A percentile compares a stretch with the other conserved stretches of the same genome.
Evolutionary conservation across 2,888 invertebrate species (phyloP).

Genomic region (Limenitis camilla): DNA sequence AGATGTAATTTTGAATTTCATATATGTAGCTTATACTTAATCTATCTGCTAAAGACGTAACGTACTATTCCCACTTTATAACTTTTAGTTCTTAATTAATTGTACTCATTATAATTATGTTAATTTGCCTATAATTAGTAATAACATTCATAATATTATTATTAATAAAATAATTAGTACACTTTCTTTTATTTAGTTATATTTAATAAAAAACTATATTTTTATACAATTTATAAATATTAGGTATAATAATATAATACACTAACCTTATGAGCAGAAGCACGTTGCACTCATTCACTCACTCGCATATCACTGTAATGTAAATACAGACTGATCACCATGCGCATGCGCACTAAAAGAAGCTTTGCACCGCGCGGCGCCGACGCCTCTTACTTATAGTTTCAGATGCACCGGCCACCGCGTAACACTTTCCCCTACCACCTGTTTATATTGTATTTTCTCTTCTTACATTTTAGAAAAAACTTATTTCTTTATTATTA

Average conservation of each 20-base stretch:
- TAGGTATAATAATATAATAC: not conserved
- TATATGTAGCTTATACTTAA: no score
- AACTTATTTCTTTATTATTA: not conserved
- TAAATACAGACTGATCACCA: constrained; percentile 12
- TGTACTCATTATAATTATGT: no score
- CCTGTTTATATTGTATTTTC: constrained; percentile 34
- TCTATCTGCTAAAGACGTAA: no score
- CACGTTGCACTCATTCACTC: constrained; percentile 19
- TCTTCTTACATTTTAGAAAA: constrained; percentile 25
- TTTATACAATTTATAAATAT: not conserved
- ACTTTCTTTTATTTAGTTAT: no score
- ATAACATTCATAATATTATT: no score
- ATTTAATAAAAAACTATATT: not conserved
- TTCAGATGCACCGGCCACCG: constrained; percentile 46
- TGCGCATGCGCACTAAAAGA: constrained; percentile 29
- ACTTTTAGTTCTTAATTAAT: no score
- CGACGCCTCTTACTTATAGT: constrained; percentile 62
- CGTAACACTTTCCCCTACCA: constrained; percentile 67
- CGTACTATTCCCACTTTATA: no score
- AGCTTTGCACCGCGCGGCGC: constrained; percentile 52
- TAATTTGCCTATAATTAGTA: no score
- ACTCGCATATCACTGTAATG: constrained; percentile 13
- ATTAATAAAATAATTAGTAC: no score
- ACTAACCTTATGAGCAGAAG: not conserved
- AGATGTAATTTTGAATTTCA: no score